A percentile compares a stretch with the other conserved stretches of the same genome.
Evolutionary conservation across 2,888 invertebrate genomes (phyloP).

Genomic region (Chydorus sphaericus): DNA sequence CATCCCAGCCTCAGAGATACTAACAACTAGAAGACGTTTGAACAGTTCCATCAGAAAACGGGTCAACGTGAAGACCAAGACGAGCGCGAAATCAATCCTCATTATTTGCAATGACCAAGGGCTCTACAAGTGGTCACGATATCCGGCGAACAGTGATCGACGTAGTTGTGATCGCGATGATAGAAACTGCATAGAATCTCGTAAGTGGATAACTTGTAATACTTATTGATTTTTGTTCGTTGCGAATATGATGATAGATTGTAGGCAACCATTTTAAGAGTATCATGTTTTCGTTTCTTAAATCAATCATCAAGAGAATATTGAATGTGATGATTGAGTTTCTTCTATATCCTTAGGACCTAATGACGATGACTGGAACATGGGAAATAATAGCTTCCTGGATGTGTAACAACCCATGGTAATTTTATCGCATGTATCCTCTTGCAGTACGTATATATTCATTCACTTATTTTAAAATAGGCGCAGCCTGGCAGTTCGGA

Average conservation of each 20-base stretch:
- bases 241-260: constrained; percentile 24
- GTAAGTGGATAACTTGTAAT: background rate
- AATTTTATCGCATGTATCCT: background rate
- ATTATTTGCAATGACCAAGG: too few relatives aligned
- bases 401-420: constrained; percentile 1
- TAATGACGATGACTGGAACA: background rate
- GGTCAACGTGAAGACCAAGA: too few relatives aligned
- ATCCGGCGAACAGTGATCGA: constrained; percentile 11
- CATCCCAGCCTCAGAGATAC: too few relatives aligned
- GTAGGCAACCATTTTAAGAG: constrained; percentile 20
- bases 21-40: too few relatives aligned
- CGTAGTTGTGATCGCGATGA: constrained; percentile 30
- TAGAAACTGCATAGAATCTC: constrained; percentile 27
- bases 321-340: background rate
- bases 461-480: too few relatives aligned
- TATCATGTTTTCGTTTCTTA: background rate
- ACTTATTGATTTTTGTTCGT: background rate
- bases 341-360: background rate
- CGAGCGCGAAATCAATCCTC: too few relatives aligned
- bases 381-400: background rate
- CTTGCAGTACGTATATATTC: background rate
- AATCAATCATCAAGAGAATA: too few relatives aligned
- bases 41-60: too few relatives aligned
- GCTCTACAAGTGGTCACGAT: too few relatives aligned
- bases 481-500: too few relatives aligned